Base-by-base conservation (phyloP, 2,888 invertebrate species). In the Cosmopolites sordidus region DNA sequence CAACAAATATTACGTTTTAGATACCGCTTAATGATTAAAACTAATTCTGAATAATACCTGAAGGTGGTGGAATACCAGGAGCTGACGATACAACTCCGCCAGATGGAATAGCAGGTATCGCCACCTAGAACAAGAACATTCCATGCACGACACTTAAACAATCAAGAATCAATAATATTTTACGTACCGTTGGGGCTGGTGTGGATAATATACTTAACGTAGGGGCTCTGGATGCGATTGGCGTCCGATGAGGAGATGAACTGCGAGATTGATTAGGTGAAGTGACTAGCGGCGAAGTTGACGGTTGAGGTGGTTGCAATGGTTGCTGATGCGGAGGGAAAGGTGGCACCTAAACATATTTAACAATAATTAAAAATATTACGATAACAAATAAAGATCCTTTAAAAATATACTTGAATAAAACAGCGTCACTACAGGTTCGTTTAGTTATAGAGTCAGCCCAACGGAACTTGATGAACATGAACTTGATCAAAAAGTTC, bases 201-300 rank as follows among this genome's bases (percentile, higher is more conserved):
- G 54, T 42, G 2, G 54, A 43, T 38, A 54, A 12, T 39, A 54
- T 40, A 15, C 38, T 22, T 15, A 47, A 60, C 54, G 30, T 56
- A 40, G 52, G 49, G 15, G 56, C 29, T 29, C 55, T 56, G 9
- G 51, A 30, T 58, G 62, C 48, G 18, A 62, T 50, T 9, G 55
- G 47, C 14, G 67, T 62, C 58, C 81, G 72, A 60, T 79, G 79
- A 2, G 87, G 87, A 46, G 87, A 87, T 29, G 80, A 79, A 46
- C 86, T 79, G 64, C 87, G 81, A 65, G 89, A 89, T 69, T 87
- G 87, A 56, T 86, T 84, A 41, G 90, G 89, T 40, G 91, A 89
- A 46, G 83, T 84, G 69, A 87, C 80, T 72, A 86, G 79, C 9
- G 89, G 87, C 43, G 89, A 87, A 57, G 83, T 75, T 46, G 86